Evolutionary conservation across 1,140 invertebrate species (phyloP).

Genomic region (Microplitis mediator): DNA sequence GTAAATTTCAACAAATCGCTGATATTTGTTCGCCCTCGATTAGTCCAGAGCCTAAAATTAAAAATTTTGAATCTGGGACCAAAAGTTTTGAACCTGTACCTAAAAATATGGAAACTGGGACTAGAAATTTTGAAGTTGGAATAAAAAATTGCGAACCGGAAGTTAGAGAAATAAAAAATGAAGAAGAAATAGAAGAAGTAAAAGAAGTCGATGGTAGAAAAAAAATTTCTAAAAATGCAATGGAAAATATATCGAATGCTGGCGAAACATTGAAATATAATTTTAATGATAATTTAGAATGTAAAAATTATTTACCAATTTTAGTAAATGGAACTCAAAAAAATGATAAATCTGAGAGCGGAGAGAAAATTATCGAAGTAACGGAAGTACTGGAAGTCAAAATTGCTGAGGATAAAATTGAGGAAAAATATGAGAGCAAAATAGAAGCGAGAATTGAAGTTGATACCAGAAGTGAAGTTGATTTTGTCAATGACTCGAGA

Average conservation of each 20-base stretch:
- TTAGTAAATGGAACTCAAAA: no score
- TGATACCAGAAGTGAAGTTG: no score
- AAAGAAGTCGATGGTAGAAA: conserved; percentile 52
- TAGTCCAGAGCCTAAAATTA: no score
- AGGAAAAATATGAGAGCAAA: no score
- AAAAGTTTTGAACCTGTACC: no score
- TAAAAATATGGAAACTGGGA: no score
- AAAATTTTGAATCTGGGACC: no score
- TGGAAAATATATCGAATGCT: conserved; percentile 73
- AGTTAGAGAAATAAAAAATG: conserved; percentile 17
- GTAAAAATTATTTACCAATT: conserved; percentile 61
- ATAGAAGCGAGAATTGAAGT: no score
- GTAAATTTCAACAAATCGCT: conserved; percentile 57
- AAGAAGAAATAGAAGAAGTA: conserved; percentile 43
- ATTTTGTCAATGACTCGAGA: no score
- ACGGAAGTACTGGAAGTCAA: conserved; percentile 26
- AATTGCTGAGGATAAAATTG: conserved; percentile 43
- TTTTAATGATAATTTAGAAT: conserved; percentile 55
- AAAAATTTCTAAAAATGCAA: conserved; percentile 65
- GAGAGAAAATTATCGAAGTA: conserved; percentile 37
- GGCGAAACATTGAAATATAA: conserved; percentile 68
- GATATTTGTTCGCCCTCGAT: conserved; percentile 18
- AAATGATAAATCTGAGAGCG: no score
- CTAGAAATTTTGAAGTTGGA: background rate
- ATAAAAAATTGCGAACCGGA: background rate